A percentile compares a stretch with the other conserved stretches of the same genome.
Evolutionary conservation across 2,888 invertebrate genomes (phyloP).

Genomic region (Cenopis cana): DNA sequence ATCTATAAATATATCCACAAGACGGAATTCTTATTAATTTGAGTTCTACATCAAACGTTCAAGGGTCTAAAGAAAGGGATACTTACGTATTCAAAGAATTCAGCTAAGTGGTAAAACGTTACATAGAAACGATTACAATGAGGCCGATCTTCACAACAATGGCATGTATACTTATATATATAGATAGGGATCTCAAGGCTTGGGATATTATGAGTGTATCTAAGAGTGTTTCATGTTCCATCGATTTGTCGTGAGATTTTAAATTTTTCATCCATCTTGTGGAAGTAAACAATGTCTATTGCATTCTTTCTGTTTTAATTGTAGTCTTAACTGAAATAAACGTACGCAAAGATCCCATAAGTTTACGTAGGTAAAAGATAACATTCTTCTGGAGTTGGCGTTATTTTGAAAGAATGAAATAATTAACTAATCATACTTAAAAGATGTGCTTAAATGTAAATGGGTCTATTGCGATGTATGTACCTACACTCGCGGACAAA

Average conservation of each 20-base stretch:
- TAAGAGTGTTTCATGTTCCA: not conserved
- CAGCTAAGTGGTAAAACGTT: conserved; percentile 21
- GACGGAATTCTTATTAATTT: not conserved
- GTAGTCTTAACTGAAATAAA: no score
- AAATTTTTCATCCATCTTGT: not conserved
- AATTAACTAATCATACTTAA: no score
- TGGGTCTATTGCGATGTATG: no score
- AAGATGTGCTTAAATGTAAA: no score
- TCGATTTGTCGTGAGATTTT: not conserved
- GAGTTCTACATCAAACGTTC: conserved; percentile 25
- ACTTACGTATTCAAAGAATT: conserved; percentile 29
- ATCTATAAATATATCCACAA: not conserved
- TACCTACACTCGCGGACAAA: no score
- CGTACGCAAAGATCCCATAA: no score
- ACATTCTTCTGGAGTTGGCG: no score
- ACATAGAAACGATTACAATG: conserved; percentile 25
- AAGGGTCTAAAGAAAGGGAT: conserved; percentile 20
- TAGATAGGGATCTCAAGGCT: not conserved
- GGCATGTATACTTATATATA: not conserved
- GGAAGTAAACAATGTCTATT: no score
- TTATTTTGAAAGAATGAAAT: no score
- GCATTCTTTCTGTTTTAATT: no score
- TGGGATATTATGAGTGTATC: not conserved
- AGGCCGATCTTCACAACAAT: conserved; percentile 12
- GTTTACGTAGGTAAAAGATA: no score